phyloP scores from a whole-genome alignment of 2,113 vertebrate genomes.

The Oryzias javanicus region DNA sequence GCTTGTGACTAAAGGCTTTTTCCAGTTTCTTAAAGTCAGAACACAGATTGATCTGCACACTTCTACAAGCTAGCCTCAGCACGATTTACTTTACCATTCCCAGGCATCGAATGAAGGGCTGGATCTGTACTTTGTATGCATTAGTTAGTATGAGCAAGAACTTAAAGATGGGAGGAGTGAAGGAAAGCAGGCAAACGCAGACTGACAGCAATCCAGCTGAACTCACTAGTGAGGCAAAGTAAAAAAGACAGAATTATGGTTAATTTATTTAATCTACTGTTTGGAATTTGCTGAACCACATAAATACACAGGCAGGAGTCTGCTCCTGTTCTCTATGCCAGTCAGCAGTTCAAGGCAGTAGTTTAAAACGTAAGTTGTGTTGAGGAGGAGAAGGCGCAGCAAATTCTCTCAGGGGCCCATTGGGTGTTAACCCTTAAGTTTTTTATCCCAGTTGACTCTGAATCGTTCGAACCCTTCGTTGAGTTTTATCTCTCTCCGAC shows the following conservation, averaged over 20 bases:
- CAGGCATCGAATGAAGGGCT: too few relatives aligned
- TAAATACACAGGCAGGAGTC: conserved; percentile 43
- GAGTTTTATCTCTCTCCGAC: too few relatives aligned
- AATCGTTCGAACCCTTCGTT: too few relatives aligned
- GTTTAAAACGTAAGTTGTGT: conserved; percentile 50
- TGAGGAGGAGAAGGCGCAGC: conserved; percentile 7
- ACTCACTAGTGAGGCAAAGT: conserved; percentile 19
- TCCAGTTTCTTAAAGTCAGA: too few relatives aligned
- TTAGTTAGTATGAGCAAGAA: too few relatives aligned
- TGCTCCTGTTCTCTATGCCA: conserved; percentile 54
- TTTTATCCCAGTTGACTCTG: conserved; percentile 15
- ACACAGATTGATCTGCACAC: too few relatives aligned
- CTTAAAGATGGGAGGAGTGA: conserved; percentile 8
- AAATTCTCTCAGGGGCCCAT: conserved; percentile 9
- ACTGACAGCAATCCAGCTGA: conserved; percentile 17
- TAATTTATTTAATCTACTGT: conserved; percentile 32
- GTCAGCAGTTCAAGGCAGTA: conserved; percentile 49
- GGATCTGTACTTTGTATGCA: too few relatives aligned
- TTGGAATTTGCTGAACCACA: conserved; percentile 28
- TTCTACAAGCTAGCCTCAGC: too few relatives aligned
- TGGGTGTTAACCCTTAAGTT: conserved; percentile 24
- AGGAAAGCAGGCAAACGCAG: conserved; percentile 11
- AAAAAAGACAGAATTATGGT: conserved; percentile 36
- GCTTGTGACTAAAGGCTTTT: too few relatives aligned
- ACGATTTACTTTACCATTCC: too few relatives aligned